Evolutionary conservation across 1,140 invertebrate species (phyloP).

Genomic region (Drosophila ironensis): DNA sequence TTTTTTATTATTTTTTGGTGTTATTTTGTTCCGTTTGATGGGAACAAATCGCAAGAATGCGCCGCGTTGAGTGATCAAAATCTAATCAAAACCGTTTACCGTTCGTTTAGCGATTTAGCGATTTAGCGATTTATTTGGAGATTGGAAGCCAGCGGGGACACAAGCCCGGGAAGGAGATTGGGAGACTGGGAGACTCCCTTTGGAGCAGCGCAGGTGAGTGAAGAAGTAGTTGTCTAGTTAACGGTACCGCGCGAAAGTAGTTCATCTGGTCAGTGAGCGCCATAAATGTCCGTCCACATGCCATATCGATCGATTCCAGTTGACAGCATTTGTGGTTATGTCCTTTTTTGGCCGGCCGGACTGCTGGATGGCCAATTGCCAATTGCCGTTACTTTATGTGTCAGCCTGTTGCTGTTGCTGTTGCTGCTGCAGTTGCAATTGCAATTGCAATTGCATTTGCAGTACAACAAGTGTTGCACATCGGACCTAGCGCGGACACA

Average conservation of each 20-base stretch:
- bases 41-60: slow-evolving; percentile 40
- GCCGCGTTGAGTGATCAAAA: slow-evolving; percentile 23
- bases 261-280: slow-evolving; percentile 70
- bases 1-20: not conserved
- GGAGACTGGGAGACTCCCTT: slow-evolving; percentile 2
- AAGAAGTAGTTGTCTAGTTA: no score
- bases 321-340: slow-evolving; percentile 67
- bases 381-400: slow-evolving; percentile 49
- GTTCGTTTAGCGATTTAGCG: slow-evolving; percentile 11
- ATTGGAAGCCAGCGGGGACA: no score
- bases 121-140: not conserved
- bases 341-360: slow-evolving; percentile 63
- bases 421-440: slow-evolving; percentile 3
- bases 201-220: slow-evolving; percentile 42
- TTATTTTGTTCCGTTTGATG: not conserved
- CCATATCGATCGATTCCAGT: slow-evolving; percentile 48
- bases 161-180: no score
- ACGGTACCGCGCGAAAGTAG: slow-evolving; percentile 69
- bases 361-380: slow-evolving; percentile 38
- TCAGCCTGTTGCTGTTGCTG: no score
- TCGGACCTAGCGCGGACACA: slow-evolving; percentile 38
- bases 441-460: not conserved
- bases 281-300: slow-evolving; percentile 54
- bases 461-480: slow-evolving; percentile 33
- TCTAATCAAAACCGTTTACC: slow-evolving; percentile 44